Base-by-base conservation (phyloP, 2,888 invertebrate species). In the Luperina nickerlii region DNA sequence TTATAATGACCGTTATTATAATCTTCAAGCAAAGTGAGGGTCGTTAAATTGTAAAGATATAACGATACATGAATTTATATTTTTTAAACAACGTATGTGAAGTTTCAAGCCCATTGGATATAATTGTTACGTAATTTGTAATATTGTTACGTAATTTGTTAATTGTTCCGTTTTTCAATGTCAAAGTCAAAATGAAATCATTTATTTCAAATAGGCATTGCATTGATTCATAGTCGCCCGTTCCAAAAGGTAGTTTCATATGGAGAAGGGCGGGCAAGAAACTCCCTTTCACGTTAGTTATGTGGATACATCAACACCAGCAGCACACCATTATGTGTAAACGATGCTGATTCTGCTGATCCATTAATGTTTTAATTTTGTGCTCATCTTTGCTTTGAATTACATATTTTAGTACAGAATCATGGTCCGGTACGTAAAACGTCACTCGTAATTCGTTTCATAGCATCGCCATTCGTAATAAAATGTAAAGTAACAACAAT, bases 1-100 rank as follows among this genome's bases (percentile, higher is more conserved):
- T 32, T 32, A 32, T 32, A 60, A 32, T 57, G 18, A 68, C 38
- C 15, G 20, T 51, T 63, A 57, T 51, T 65, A 42, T n/a, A 84
- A 60, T 42, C 18, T 32, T 9, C 6, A 15, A 32, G 42, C 24
- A 51, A 77, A 66, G 18, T 79, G 51, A 45, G 27, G 63, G 13
- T 84, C 20, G 2, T 78, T 54, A 62, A 18, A 13, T 66, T 51
- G 57, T 79, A 62, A 79, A 66, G 4, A 27, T n/a, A 15, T 57
- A 38, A 84, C 51, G 65, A 42, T 78, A 20, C n/a, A 63, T 38
- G 48, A 18, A 24, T 45, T 74, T 27, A 38, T n/a, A 38, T n/a
- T 78, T n/a, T 45, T 24, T 63, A 8, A 62, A 18, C 4, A 48
- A 72, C 48, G 7, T 62, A 7, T 38, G 7, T 74, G 24, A 27